Percentiles rank a stretch among this genome's conserved stretches.
Conservation (phyloP, 2,888 invertebrate genomes). For the Heteromyza rotundicornis region DNA sequence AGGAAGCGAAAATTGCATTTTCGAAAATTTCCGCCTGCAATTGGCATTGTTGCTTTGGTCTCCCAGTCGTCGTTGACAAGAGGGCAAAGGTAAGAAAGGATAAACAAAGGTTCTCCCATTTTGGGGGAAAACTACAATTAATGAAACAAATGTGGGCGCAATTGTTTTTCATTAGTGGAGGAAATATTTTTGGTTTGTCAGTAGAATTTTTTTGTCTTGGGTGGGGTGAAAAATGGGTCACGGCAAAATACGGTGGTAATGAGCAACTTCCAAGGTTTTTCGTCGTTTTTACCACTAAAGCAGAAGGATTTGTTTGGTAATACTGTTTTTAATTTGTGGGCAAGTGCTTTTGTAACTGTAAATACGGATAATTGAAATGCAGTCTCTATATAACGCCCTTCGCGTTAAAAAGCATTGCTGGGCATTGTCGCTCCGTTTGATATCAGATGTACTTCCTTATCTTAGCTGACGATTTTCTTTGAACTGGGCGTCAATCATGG, state of each 20-base stretch:
- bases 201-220: too few species aligned
- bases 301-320: too few species aligned
- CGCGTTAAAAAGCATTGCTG: too few species aligned
- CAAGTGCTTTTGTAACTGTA: not conserved
- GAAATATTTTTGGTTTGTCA: not conserved
- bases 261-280: not conserved
- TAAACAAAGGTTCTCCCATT: too few species aligned
- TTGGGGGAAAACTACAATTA: not conserved
- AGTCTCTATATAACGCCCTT: too few species aligned
- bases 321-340: not conserved
- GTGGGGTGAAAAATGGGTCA: too few species aligned
- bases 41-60: slow-evolving; percentile 62
- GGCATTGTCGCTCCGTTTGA: too few species aligned
- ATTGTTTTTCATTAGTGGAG: not conserved
- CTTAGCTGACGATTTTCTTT: too few species aligned
- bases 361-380: too few species aligned
- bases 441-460: too few species aligned
- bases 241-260: not conserved
- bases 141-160: not conserved
- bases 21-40: slow-evolving; percentile 60
- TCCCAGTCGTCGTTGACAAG: slow-evolving; percentile 59
- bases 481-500: too few species aligned
- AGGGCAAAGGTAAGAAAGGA: slow-evolving; percentile 63
- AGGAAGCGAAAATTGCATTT: slow-evolving; percentile 59
- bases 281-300: too few species aligned